Evolutionary conservation across 2,888 invertebrate species (phyloP), one percentile per base, ranked within the genome.

Genomic region (Tethea ocularis): DNA sequence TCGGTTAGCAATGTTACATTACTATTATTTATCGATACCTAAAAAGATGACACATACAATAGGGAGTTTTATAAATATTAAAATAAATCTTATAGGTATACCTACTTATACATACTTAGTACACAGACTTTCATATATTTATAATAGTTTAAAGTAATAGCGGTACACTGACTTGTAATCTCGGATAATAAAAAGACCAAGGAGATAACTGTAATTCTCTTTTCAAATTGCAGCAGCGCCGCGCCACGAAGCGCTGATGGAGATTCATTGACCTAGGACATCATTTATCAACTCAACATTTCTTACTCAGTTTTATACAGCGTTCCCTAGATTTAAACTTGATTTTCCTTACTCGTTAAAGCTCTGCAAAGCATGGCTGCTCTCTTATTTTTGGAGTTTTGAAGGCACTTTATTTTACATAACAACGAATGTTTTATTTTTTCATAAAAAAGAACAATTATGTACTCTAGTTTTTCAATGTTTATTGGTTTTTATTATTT

Each of bases 231-330:
- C 84, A 82, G 75, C 84, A 82, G 75, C 77, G 74, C 80, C 75
- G 75, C 77, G 74, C 80, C 75, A 75, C 80, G 78, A 77, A 77
- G 82, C 77, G 74, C 75, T 87, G 89, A 88, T 89, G 88, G 87
- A 88, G 89, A 89, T 89, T 88, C 89, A 90, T 90, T 87, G 89
- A 83, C 77, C 81, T 72, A 75, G 78, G 72, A 79, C 80, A 84
- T 89, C 88, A 88, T 91, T 90, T 89, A 90, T 91, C 89, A 90
- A 87, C 78, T 77, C 74, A 81, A 78, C 84, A 79, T 83, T 83
- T 84, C 86, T 86, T 80, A 79, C 83, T 82, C 79, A 78, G 69
- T 80, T 84, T 87, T 85, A 83, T 86, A 81, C 71, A 74, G 69
- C 78, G 73, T 78, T 77, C 72, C 74, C 66, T 77, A 77, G 82